phyloP scores from a whole-genome alignment of 2,888 invertebrate genomes.

The Morinoia aosen region DNA sequence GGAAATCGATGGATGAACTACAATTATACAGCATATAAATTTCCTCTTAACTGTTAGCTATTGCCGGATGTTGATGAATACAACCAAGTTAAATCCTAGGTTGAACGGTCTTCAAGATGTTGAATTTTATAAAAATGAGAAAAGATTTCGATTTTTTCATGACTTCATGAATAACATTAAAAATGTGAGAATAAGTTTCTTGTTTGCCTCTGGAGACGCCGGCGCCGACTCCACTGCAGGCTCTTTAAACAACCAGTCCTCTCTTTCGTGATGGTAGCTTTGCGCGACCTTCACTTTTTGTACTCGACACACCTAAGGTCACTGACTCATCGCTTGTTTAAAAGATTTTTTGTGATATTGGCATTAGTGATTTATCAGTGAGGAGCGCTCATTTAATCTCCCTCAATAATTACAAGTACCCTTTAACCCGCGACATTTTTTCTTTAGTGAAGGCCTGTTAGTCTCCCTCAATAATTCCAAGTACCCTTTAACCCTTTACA shows the following conservation, averaged over 20 bases:
- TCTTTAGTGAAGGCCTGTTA: neutral
- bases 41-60: neutral
- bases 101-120: too few species aligned
- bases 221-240: neutral
- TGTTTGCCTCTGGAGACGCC: neutral
- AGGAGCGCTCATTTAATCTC: neutral
- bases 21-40: too few species aligned
- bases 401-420: neutral
- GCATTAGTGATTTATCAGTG: neutral
- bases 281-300: neutral
- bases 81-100: neutral
- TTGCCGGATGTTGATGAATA: neutral
- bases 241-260: neutral
- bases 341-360: neutral
- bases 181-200: neutral
- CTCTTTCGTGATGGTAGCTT: neutral
- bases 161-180: neutral
- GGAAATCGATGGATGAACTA: too few species aligned
- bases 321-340: neutral
- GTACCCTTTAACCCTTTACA: neutral
- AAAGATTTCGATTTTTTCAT: neutral
- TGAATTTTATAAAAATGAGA: neutral
- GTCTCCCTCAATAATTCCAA: neutral
- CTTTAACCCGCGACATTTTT: neutral
- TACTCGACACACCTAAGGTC: neutral